Evolutionary conservation across 1,140 invertebrate genomes (phyloP), one percentile per base, ranked within the genome.

Genomic region (Drosophila subobscura): DNA sequence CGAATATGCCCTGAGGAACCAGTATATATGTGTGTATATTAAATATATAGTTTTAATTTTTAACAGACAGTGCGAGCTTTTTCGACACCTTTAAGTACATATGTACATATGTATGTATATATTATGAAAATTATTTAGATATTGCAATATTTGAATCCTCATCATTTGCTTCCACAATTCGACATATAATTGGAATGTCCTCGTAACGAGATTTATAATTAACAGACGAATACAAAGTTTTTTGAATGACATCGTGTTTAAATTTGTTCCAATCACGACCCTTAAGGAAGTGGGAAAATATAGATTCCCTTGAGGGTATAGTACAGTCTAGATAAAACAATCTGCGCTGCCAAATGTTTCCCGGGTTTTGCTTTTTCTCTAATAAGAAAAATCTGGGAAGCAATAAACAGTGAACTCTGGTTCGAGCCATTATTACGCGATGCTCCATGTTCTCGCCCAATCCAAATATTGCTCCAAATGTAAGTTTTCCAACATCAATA

Each of bases 341-440:
- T 5, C 94, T 91, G 7, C 93, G 90, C 52, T 92, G 92, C 94
- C 94, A 94, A 27, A 94, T 92, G 65, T 94, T 94, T n/a, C 92
- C 93, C 3, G 91, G 92, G 86, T 94, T 94, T 66, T 91, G 85
- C 7, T 71, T 53, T n/a, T 93, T 92, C 45, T 93, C 91, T 2
- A 92, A 67, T 4, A 94, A 73, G 84, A 93, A 94, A 73, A 93
- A 94, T 33, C 92, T 86, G 0, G 94, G 94, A 10, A 94, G 86
- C 7, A 93, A 72, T 7, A 94, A 80, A 72, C 93, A 94, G 63
- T 92, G 92, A 5, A 93, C 92, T 4, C 84, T 89, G 4, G 90
- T 92, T 29, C 90, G 72, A 0, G 94, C 92, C 55, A 94, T 92
- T 10, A 95, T 92, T 22, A 93, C 89, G 2, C 94, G 91, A 77